Conservation (phyloP, 2,113 vertebrate genomes). For the Peucedramus taeniatus region DNA sequence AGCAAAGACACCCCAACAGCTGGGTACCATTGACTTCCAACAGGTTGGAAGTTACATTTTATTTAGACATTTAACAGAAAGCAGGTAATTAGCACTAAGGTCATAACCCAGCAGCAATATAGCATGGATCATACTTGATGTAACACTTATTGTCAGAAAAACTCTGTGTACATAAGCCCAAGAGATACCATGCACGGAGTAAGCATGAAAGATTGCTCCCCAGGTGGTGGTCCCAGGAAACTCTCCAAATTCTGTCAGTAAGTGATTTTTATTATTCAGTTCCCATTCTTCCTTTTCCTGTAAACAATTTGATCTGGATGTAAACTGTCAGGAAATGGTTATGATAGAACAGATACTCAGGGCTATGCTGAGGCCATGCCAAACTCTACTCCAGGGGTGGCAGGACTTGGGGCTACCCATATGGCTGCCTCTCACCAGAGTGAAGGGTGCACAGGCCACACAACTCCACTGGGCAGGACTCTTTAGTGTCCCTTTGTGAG, state of each 20-base stretch:
- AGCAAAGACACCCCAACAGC: neutral
- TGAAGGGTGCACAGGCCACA: neutral
- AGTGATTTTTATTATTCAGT: neutral
- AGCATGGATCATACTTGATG: neutral
- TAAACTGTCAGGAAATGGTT: neutral
- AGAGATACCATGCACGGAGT: neutral
- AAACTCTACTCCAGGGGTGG: neutral
- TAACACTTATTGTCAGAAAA: constrained; percentile 8
- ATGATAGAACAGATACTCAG: neutral
- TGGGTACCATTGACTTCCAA: neutral
- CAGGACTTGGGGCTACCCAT: neutral
- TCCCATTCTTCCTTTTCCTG: neutral
- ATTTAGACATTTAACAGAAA: constrained; percentile 45
- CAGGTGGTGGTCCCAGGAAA: neutral
- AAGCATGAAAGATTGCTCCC: neutral
- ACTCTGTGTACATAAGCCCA: neutral
- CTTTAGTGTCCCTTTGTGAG: neutral
- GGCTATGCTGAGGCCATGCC: neutral
- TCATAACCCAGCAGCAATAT: neutral
- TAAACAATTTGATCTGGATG: constrained; percentile 14
- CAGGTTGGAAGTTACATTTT: constrained; percentile 17
- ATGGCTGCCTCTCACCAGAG: neutral
- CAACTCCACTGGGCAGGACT: neutral
- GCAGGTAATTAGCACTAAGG: neutral
- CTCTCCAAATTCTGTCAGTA: neutral